phyloP scores from a whole-genome alignment of 2,888 invertebrate species.

The Thumatha senex region DNA sequence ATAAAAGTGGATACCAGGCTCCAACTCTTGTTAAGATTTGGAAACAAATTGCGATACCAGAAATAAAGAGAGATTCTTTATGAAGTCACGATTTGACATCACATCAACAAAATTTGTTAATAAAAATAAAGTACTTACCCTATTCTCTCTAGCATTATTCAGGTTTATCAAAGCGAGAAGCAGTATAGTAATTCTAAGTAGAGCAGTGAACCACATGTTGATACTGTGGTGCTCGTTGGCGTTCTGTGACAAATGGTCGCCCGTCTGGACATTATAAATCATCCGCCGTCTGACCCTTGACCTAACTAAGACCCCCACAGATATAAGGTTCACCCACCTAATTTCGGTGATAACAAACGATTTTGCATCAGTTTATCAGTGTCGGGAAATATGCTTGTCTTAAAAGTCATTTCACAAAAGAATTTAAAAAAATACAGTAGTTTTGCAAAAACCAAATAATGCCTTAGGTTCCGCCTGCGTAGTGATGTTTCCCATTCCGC shows the following conservation, averaged over 20 bases:
- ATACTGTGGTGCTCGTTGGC: conserved; percentile 56
- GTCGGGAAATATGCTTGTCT: conserved; percentile 54
- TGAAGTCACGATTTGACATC: too few relatives aligned
- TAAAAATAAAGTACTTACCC: conserved; percentile 34
- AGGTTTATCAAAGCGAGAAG: conserved; percentile 17
- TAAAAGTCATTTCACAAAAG: too few relatives aligned
- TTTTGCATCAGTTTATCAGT: conserved; percentile 54
- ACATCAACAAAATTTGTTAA: too few relatives aligned
- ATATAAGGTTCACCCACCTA: conserved; percentile 80
- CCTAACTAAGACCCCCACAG: conserved; percentile 67
- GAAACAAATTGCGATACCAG: too few relatives aligned
- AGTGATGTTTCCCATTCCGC: too few relatives aligned
- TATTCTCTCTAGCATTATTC: conserved; percentile 17
- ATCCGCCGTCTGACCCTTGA: conserved; percentile 68
- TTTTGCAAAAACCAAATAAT: too few relatives aligned
- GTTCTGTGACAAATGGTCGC: conserved; percentile 47
- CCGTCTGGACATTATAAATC: conserved; percentile 39
- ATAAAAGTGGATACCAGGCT: too few relatives aligned
- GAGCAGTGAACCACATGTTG: conserved; percentile 51
- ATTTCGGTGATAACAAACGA: conserved; percentile 69
- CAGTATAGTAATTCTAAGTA: conserved; percentile 15
- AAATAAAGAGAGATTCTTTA: too few relatives aligned
- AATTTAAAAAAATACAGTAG: conserved; percentile 1
- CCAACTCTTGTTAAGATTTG: too few relatives aligned
- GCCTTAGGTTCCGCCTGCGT: too few relatives aligned